Conservation (phyloP, 1,140 invertebrate genomes). For the Drosophila oshimai region DNA sequence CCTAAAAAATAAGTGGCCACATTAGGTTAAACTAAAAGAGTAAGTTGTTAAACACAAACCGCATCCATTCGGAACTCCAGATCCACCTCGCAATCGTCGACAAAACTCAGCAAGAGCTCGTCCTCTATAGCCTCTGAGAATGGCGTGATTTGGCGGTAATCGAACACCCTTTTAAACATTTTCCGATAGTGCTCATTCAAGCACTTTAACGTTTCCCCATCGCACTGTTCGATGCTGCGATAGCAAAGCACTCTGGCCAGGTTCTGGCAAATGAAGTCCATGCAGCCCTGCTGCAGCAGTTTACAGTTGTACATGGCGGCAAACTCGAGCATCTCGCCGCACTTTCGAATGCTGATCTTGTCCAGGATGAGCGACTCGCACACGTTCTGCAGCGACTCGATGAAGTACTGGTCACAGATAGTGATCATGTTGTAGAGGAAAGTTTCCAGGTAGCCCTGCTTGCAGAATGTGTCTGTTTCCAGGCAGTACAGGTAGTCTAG, state of each 20-base stretch:
- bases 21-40: neutral
- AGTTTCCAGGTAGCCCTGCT: constrained; percentile 83
- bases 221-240: constrained; percentile 85
- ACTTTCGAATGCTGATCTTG: constrained; percentile 86
- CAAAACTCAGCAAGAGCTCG: constrained; percentile 83
- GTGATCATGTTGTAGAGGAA: constrained; percentile 86
- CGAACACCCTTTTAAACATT: constrained; percentile 70
- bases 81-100: constrained; percentile 81
- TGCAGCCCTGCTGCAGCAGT: constrained; percentile 85
- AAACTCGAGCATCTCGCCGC: constrained; percentile 86
- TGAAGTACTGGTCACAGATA: constrained; percentile 87
- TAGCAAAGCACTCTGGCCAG: constrained; percentile 85
- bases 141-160: constrained; percentile 85
- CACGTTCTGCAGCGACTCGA: constrained; percentile 85
- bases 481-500: constrained; percentile 87
- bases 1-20: constrained; percentile 2
- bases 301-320: constrained; percentile 85
- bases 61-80: constrained; percentile 72
- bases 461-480: constrained; percentile 83
- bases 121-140: constrained; percentile 84
- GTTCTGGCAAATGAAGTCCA: constrained; percentile 88
- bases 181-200: constrained; percentile 85
- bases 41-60: constrained; percentile 10
- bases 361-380: constrained; percentile 85
- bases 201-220: constrained; percentile 84